Base-by-base conservation (phyloP, 1,140 invertebrate species). In the Formica selysi region DNA sequence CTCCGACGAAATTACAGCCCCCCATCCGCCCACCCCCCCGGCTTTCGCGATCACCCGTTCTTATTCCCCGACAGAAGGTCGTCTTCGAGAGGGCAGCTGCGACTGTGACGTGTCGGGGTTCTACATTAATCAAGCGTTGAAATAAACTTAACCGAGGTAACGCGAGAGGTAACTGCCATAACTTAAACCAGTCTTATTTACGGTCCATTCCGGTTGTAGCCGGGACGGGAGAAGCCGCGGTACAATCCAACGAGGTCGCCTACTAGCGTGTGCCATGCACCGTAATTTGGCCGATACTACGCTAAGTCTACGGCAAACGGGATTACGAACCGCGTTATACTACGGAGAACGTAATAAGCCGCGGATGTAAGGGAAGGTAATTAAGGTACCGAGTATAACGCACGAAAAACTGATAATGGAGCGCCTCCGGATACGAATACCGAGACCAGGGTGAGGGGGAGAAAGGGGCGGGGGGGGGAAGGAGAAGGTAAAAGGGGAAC, bases 331-430 rank as follows among this genome's bases (percentile, higher is more conserved):
- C 68, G 68, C 79, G 41, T 83, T 36, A 48, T 61, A 62, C 26
- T 11, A 19, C 54, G 13, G 19, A 11, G 26, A 74, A 62, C 68
- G 57, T 74, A 74, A 73, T 83, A 62, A 83, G 79, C 68, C 54
- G 54, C 79, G 38, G 13, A 29, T 83, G 62, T 74, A 61, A 83
- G 29, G 68, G 38, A 83, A 32, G 54, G 57, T 83, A 83, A 83
- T 83, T 74, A 83, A 83, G 79, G 54, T 13, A 8, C 70, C 54
- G 68, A 26, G 54, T 29, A n/a, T 61, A 61, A 74, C 68, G 68
- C 54, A 74, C 68, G 79, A 83, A 83, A 83, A 83, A 83, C 68
- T 83, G 79, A 74, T 83, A 48, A 83, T 61, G 67, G 38, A 59
- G 51, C 78, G 64, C 36, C 65, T 70, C 65, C 78, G 64, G 61